These are phyloP conservation scores for Galeruca laticollis DNA, from an alignment of 2,888 invertebrate genomes.

Conservation along the genomic window DNA sequence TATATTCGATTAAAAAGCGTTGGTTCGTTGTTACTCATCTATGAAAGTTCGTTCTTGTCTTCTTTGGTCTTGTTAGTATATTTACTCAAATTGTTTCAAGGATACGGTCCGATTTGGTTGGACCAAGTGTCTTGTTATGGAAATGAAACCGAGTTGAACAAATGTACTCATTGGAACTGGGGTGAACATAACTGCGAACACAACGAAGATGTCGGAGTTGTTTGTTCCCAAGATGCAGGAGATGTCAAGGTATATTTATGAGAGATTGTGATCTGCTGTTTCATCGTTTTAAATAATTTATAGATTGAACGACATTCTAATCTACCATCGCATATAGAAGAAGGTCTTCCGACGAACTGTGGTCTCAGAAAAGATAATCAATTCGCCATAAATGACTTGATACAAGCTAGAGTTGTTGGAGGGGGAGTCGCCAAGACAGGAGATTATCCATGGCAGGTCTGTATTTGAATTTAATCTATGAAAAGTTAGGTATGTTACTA, in stretches of 20 bases:
- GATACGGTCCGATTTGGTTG: slow-evolving; percentile 78
- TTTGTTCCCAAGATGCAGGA: slow-evolving; percentile 63
- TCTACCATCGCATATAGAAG: slow-evolving; percentile 20
- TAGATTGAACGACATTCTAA: slow-evolving; percentile 49
- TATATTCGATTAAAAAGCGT: no score
- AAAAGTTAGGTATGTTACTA: no score
- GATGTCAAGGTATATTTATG: slow-evolving; percentile 41
- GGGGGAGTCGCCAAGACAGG: slow-evolving; percentile 74
- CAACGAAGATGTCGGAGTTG: slow-evolving; percentile 75
- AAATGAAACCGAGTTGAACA: slow-evolving; percentile 73
- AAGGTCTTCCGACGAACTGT: slow-evolving; percentile 61
- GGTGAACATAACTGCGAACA: slow-evolving; percentile 80
- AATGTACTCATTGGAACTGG: slow-evolving; percentile 77
- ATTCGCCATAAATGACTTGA: slow-evolving; percentile 63
- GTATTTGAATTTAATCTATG: background rate
- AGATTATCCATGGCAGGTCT: slow-evolving; percentile 82
- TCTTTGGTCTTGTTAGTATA: background rate
- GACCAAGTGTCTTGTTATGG: slow-evolving; percentile 78
- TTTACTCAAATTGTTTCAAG: slow-evolving; percentile 49
- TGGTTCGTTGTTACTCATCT: no score
- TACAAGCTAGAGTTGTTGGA: slow-evolving; percentile 72
- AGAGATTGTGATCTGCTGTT: background rate
- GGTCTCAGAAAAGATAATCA: slow-evolving; percentile 69
- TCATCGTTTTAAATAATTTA: background rate
- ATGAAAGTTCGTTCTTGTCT: background rate